Evolutionary conservation across 2,113 vertebrate genomes (phyloP).

Genomic region (Brienomyrus longianalis): DNA sequence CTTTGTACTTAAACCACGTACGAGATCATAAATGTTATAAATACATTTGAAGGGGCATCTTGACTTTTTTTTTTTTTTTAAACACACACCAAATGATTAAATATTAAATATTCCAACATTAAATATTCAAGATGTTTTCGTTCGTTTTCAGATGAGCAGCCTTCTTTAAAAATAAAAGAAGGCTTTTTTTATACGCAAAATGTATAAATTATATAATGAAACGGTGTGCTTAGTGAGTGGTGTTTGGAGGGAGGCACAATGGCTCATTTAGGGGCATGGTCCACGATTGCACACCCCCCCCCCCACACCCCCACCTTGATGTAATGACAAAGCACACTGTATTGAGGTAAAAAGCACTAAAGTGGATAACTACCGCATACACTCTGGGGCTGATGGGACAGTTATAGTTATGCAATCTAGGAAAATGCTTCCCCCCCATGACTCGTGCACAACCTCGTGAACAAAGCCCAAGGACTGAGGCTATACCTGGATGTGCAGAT

Average conservation of each 20-base stretch:
- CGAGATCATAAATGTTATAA: neutral
- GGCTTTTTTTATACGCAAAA: no score
- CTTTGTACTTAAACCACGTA: neutral
- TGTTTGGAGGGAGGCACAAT: neutral
- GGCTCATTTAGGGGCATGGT: neutral
- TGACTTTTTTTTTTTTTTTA: neutral
- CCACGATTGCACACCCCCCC: no score
- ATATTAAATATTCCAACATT: neutral
- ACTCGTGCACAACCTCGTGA: neutral
- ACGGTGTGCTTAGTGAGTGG: neutral
- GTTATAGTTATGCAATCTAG: neutral
- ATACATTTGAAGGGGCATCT: neutral
- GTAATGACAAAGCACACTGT: neutral
- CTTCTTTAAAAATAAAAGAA: neutral
- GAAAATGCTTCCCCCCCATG: neutral
- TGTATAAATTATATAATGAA: neutral
- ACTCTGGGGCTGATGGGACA: neutral
- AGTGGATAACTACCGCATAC: neutral
- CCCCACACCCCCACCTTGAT: neutral
- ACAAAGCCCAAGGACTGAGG: neutral
- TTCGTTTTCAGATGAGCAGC: neutral
- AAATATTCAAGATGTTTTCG: neutral
- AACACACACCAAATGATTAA: neutral
- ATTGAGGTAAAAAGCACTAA: neutral
- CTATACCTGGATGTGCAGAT: slow-evolving; percentile 87